Conservation (phyloP, 2,113 vertebrate species). For the Phaetusa simplex region DNA sequence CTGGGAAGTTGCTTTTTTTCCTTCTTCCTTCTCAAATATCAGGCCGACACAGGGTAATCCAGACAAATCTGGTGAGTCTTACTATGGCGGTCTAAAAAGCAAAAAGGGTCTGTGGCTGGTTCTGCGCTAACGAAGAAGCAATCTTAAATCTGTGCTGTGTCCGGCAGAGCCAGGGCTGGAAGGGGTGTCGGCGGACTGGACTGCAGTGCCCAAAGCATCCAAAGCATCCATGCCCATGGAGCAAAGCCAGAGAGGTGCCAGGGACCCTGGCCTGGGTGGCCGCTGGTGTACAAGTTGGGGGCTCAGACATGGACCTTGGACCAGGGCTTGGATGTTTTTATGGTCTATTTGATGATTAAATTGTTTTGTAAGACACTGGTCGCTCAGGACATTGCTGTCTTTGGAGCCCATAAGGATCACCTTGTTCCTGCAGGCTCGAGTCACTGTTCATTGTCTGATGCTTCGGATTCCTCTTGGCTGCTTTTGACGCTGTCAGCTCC, state of each 20-base stretch:
- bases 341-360: not conserved
- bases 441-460: not conserved
- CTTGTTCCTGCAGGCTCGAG: not conserved
- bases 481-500: not conserved
- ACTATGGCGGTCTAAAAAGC: not conserved
- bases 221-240: fast-evolving
- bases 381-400: not conserved
- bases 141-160: not conserved
- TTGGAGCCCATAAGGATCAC: not conserved
- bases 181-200: not conserved
- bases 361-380: not conserved
- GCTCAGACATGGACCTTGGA: not conserved
- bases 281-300: not conserved
- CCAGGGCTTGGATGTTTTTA: not conserved
- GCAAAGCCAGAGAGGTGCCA: not conserved
- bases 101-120: not conserved
- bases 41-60: not conserved
- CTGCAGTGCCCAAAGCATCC: not conserved
- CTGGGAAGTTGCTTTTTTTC: not conserved
- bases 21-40: not conserved
- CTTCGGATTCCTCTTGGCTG: not conserved
- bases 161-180: not conserved
- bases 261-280: not conserved
- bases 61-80: not conserved
- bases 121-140: not conserved